Percentiles rank a stretch among this genome's conserved stretches.
phyloP scores from a whole-genome alignment of 2,797 vertebrate species.

The Pseudocheirus occidentalis region DNA sequence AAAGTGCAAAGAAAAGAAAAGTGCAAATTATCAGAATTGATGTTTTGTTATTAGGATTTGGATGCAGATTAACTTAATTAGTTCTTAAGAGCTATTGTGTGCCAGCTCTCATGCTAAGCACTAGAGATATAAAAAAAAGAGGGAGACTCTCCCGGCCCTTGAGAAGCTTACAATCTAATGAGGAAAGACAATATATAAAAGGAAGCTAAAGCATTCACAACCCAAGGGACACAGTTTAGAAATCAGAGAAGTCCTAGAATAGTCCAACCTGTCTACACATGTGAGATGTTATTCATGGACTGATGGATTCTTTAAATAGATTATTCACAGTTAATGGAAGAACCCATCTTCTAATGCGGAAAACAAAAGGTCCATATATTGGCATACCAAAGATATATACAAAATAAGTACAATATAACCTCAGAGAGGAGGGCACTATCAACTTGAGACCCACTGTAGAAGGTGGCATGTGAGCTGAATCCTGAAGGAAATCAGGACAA shows the following conservation, averaged over 20 bases:
- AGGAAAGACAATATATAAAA: background rate
- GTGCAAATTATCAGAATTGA: background rate
- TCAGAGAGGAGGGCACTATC: background rate
- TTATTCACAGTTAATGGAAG: background rate
- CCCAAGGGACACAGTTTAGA: background rate
- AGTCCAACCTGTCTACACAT: background rate
- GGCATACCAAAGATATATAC: background rate
- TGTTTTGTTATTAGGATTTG: background rate
- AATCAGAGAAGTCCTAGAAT: background rate
- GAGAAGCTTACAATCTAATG: background rate
- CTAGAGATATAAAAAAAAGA: background rate
- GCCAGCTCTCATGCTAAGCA: background rate
- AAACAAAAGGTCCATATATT: background rate
- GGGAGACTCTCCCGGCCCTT: background rate
- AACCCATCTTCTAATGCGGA: background rate
- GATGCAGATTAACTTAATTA: background rate
- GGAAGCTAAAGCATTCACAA: background rate
- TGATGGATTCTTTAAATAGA: background rate
- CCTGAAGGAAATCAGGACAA: background rate
- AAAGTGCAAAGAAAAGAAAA: too few species aligned
- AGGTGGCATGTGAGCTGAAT: background rate
- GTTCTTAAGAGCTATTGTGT: background rate
- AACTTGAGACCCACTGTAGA: background rate
- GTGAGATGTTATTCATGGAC: background rate
- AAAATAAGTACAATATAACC: background rate